Base-by-base conservation (phyloP, 2,888 invertebrate species). In the Netelia virgata region DNA sequence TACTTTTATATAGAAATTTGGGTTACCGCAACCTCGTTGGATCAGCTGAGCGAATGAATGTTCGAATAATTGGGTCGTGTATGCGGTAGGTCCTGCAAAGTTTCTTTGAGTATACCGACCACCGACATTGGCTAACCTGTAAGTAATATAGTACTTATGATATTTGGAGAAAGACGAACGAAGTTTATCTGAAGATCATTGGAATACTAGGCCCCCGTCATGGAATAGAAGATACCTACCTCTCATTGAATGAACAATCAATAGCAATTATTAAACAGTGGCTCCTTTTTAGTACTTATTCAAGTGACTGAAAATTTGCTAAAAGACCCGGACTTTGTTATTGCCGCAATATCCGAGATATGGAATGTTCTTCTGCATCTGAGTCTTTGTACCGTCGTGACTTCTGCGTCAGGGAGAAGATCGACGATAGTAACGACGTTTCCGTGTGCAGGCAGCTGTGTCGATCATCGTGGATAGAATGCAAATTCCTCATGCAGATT, bases 381-480 rank as follows among this genome's bases (percentile, higher is more conserved):
- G 3, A 14, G 8, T 50, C 2, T 28, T 11, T 20, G 43, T 36
- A 66, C 43, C 18, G 9, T 14, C 28, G 47, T 47, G 14, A 11
- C 10, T 47, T 47, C 28, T 20, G 14, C 43, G 11, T 1, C 9
- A 23, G 28, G 14, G 23, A 36, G 11, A 47, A 47, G 0, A 47
- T 47, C 47, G 14, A 50, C 18, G 43, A 72, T 70, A 72, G 43
- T 70, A 72, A 72, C 43, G 72, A 83, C 75, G 76, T 72, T 72
- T 83, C 76, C 66, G 72, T 66, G 79, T 28, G 20, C 53, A 61
- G 57, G 68, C 43, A 61, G 76, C 70, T 53, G 61, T 70, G 63
- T 36, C 69, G 64, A 80, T 76, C 61, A 16, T 73, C 76, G 75
- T 72, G 75, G 66, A 72, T 36, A 57, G 57, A 80, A 84, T 84